phyloP scores from a whole-genome alignment of 2,797 vertebrate species.

The Gephyroberyx darwinii region DNA sequence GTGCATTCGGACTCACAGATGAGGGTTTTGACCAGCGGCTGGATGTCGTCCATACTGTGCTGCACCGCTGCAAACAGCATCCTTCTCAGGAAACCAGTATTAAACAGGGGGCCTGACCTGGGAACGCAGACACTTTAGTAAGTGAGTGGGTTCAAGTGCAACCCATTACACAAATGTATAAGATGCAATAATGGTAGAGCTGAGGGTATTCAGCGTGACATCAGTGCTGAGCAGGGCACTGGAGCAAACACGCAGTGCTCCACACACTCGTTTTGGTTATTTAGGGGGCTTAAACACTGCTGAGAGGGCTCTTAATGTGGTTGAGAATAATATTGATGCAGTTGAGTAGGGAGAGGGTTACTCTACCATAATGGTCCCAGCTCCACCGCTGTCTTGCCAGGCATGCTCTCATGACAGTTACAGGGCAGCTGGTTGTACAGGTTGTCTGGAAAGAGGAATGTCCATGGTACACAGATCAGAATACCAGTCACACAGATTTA shows the following conservation, averaged over 20 bases:
- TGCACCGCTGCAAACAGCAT: conserved; percentile 90
- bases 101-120: conserved; percentile 94
- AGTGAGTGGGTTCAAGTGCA: neutral
- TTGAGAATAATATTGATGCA: neutral
- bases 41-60: conserved; percentile 91
- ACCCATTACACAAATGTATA: neutral
- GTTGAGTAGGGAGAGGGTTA: neutral
- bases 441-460: conserved; percentile 75
- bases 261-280: neutral
- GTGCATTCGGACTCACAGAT: conserved; percentile 94
- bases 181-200: neutral
- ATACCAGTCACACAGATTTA: neutral
- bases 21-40: conserved; percentile 91
- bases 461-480: neutral
- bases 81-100: conserved; percentile 91
- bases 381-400: conserved; percentile 92
- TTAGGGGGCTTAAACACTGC: neutral
- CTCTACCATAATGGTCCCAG: conserved; percentile 94
- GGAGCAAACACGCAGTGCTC: neutral
- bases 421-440: conserved; percentile 91
- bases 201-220: neutral
- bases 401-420: conserved; percentile 92
- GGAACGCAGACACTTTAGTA: neutral
- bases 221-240: neutral
- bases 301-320: too few species aligned